Percentiles rank a stretch among this genome's conserved stretches.
These are phyloP conservation scores for Parnassius apollo DNA, from an alignment of 2,888 invertebrate genomes.

Conservation along the genomic window DNA sequence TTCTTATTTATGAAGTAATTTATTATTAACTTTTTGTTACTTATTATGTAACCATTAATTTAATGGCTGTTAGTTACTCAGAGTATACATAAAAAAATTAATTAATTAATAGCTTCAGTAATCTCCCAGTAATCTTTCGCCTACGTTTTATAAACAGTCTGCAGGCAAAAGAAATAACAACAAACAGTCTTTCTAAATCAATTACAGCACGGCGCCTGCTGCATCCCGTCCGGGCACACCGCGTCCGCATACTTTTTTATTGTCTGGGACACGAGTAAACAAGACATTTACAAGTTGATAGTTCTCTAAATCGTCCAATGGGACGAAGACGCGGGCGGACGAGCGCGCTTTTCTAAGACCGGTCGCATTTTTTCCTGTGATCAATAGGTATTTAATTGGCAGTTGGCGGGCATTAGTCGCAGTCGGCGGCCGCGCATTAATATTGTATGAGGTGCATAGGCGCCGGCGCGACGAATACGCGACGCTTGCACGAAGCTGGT, in stretches of 20 bases:
- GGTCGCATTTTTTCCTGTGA: conserved; percentile 37
- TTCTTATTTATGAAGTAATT: too few relatives aligned
- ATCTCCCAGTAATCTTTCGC: too few relatives aligned
- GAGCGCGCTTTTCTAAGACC: conserved; percentile 14
- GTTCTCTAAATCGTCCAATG: conserved; percentile 21
- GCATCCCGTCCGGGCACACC: conserved; percentile 5
- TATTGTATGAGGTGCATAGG: conserved; percentile 65
- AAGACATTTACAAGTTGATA: conserved; percentile 27
- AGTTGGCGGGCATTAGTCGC: conserved; percentile 46
- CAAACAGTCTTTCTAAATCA: conserved; percentile 11
- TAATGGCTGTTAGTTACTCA: too few relatives aligned
- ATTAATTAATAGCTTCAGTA: too few relatives aligned
- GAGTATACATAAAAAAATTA: too few relatives aligned
- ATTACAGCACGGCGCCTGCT: conserved; percentile 17
- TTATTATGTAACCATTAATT: too few relatives aligned
- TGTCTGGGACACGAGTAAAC: conserved; percentile 12
- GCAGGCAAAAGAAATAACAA: conserved; percentile 7
- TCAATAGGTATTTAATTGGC: conserved; percentile 56
- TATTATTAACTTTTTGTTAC: too few relatives aligned
- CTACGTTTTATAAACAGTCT: too few relatives aligned
- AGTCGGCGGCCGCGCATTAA: conserved; percentile 51
- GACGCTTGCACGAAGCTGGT: conserved; percentile 38
- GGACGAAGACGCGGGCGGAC: not conserved
- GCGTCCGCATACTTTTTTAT: conserved; percentile 18
- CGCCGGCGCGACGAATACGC: conserved; percentile 49